Evolutionary conservation across 2,113 vertebrate genomes (phyloP), one percentile per base, ranked within the genome.

Genomic region (Camarhynchus parvulus): DNA sequence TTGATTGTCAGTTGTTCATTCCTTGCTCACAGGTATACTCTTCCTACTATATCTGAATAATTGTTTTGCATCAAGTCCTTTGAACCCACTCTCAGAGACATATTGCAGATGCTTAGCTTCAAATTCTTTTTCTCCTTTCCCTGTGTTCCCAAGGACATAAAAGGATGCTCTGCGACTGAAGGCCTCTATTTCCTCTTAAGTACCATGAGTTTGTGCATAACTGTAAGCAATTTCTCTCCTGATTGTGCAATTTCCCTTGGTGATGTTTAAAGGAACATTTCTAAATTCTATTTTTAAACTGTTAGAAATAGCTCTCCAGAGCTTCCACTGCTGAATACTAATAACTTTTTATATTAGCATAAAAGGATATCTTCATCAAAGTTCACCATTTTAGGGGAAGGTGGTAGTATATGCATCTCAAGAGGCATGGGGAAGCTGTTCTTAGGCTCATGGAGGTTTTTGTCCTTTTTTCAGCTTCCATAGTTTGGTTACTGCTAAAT

Each of bases 341-440:
- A 80, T 76, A 76, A 75, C 30, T 62, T 90, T 83, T 88, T 89
- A 64, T 89, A 94, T 96, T 95, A 86, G 49, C 81, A 84, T 91
- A 95, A 96, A 91, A 90, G n/a, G 72, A 63, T 94, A 88, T 89
- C 96, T 93, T 95, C 87, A 94, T 87, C 89, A 92, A 94, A 97
- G 68, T 94, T 76, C 58, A 58, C 76, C 11, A 4, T 75, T 83
- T 94, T 94, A 87, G 61, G 52, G 68, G 33, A 20, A 83, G 95
- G 80, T 79, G 6, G 41, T 64, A 46, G 80, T 79, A 91, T 96
- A 93, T 96, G 77, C 24, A 56, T 87, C 86, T 94, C 70, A 72
- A 46, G 46, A 59, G 90, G 50, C 39, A 75, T 79, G 56, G 14
- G 6, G 27, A 75, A 83, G 22, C 15, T 76, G 41, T 58, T 92